Evolutionary conservation across 2,797 vertebrate genomes (phyloP).

Genomic region (Scyliorhinus canicula): DNA sequence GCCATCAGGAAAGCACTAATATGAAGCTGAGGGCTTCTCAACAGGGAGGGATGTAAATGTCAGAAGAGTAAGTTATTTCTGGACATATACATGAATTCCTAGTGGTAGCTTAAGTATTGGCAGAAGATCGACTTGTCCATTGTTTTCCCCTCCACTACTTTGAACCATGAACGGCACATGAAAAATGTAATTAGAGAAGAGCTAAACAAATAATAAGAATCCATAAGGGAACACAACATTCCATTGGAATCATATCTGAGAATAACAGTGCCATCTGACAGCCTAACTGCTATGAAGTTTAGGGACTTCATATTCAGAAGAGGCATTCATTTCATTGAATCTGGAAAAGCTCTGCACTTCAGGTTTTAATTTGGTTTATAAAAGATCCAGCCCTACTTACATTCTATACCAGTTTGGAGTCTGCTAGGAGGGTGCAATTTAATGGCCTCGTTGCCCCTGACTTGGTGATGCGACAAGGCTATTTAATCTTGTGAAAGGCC

Average conservation of each 20-base stretch:
- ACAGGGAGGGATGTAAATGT: background rate
- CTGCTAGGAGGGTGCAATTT: no score
- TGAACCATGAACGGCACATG: background rate
- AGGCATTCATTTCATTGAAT: background rate
- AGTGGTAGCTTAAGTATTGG: background rate
- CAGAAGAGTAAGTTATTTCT: background rate
- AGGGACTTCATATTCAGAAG: background rate
- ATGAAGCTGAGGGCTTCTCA: background rate
- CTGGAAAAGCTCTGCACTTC: background rate
- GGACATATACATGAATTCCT: background rate
- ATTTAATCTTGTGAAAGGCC: no score
- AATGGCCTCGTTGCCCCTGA: no score
- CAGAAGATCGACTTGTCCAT: background rate
- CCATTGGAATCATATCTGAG: background rate
- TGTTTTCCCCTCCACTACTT: background rate
- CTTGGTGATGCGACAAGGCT: no score
- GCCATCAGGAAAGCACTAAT: background rate
- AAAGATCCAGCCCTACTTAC: background rate
- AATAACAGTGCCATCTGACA: background rate
- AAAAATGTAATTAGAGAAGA: background rate
- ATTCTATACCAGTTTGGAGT: background rate
- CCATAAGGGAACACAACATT: background rate
- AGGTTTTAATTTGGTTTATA: no score
- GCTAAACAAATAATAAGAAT: background rate
- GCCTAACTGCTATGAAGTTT: background rate